Conservation (phyloP, 2,113 vertebrate species). For the Pheucticus melanocephalus region DNA sequence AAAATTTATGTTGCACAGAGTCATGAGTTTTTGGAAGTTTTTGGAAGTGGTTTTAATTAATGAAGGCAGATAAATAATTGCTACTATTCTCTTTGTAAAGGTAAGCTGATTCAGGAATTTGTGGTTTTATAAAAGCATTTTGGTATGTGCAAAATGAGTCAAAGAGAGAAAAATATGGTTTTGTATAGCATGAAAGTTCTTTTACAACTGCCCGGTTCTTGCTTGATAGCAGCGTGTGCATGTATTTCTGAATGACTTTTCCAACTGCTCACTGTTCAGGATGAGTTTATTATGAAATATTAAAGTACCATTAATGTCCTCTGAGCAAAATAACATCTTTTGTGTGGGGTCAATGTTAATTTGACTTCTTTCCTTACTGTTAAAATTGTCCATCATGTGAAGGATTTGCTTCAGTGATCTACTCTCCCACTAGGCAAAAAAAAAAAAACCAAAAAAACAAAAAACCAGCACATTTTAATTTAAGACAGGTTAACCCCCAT, state of each 20-base stretch:
- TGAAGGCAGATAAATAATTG: background rate
- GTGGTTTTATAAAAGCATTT: background rate
- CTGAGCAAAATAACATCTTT: background rate
- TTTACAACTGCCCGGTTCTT: background rate
- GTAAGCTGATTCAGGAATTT: background rate
- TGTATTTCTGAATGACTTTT: slow-evolving; percentile 4
- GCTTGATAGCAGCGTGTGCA: background rate
- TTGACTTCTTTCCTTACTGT: background rate
- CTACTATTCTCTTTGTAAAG: background rate
- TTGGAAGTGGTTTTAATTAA: background rate
- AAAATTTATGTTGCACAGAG: background rate
- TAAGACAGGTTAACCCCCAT: background rate
- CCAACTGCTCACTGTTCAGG: background rate
- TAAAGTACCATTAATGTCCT: background rate
- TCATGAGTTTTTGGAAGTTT: background rate
- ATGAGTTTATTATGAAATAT: background rate
- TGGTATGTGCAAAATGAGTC: background rate
- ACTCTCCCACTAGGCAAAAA: background rate
- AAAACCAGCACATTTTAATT: background rate
- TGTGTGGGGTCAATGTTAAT: background rate
- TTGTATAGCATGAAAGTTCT: background rate
- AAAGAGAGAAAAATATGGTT: background rate
- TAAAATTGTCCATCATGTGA: background rate
- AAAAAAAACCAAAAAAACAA: no score
- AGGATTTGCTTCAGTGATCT: background rate